Evolutionary conservation across 2,113 vertebrate genomes (phyloP).

Genomic region (Amblyopsis rosae): DNA sequence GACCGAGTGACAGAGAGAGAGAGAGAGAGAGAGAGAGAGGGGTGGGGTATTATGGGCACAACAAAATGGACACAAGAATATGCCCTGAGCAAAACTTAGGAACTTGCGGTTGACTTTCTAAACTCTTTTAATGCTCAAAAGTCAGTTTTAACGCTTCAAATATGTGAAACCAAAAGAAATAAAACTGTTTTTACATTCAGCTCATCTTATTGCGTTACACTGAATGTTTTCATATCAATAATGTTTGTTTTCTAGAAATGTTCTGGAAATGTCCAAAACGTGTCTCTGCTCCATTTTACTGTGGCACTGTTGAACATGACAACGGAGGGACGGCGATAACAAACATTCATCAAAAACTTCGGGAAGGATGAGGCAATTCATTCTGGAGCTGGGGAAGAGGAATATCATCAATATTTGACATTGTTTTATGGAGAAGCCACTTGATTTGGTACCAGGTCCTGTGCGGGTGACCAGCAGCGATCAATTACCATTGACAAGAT

Average conservation of each 20-base stretch:
- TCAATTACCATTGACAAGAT: slow-evolving; percentile 79
- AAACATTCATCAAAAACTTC: slow-evolving; percentile 79
- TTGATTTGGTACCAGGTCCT: slow-evolving; percentile 78
- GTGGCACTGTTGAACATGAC: slow-evolving; percentile 70
- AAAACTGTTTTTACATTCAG: slow-evolving; percentile 1
- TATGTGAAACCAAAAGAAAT: background rate
- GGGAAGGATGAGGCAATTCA: slow-evolving; percentile 75
- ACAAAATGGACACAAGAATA: slow-evolving; percentile 32
- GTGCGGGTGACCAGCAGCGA: slow-evolving; percentile 74
- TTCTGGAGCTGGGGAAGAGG: slow-evolving; percentile 75
- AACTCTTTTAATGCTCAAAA: background rate
- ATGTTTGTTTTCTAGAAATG: slow-evolving; percentile 4
- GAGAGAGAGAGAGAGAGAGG: background rate
- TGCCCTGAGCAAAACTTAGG: slow-evolving; percentile 8
- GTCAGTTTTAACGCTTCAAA: background rate
- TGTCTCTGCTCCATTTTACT: slow-evolving; percentile 34
- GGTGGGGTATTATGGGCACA: slow-evolving; percentile 32
- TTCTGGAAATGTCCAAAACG: slow-evolving; percentile 28
- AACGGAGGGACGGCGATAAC: slow-evolving; percentile 68
- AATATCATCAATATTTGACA: slow-evolving; percentile 84
- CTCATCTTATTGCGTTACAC: background rate
- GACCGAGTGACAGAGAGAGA: slow-evolving; percentile 6
- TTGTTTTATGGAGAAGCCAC: slow-evolving; percentile 81
- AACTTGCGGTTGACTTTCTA: slow-evolving; percentile 2
- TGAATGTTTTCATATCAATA: background rate